These are phyloP conservation scores for Triplophysa yarkandensis DNA, from an alignment of 2,797 vertebrate genomes.

Conservation along the genomic window DNA sequence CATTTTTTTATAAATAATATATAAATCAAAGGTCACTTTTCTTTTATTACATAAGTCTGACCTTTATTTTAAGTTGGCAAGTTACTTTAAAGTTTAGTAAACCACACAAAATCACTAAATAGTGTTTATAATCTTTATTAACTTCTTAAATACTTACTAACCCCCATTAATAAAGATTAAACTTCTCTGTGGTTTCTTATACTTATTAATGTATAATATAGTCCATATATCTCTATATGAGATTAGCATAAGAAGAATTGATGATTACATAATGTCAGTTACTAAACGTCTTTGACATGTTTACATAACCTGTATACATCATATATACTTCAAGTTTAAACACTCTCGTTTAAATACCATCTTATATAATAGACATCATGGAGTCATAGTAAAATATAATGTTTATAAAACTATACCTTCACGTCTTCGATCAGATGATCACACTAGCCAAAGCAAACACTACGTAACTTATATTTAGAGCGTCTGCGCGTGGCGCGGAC, in stretches of 20 bases:
- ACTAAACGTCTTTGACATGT: background rate
- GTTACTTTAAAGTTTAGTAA: background rate
- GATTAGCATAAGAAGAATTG: too few species aligned
- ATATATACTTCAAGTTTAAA: background rate
- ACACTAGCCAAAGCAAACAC: background rate
- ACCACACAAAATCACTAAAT: background rate
- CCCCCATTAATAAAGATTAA: background rate
- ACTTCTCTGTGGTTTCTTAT: background rate
- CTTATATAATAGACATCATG: background rate
- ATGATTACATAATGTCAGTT: constrained; percentile 18
- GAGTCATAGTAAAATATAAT: background rate
- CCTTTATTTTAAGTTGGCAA: background rate
- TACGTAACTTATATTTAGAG: constrained; percentile 16
- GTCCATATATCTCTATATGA: too few species aligned
- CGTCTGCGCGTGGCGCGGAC: background rate
- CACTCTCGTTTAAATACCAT: background rate
- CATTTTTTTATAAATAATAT: too few species aligned
- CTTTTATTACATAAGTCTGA: background rate
- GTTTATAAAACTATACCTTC: background rate
- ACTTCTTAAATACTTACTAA: background rate
- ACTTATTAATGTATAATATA: too few species aligned
- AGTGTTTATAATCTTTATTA: background rate
- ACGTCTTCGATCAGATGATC: constrained; percentile 3
- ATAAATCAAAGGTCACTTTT: too few species aligned
- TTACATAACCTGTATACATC: background rate